Conservation (phyloP, 2,888 invertebrate genomes). For the Pyrgus malvae region DNA sequence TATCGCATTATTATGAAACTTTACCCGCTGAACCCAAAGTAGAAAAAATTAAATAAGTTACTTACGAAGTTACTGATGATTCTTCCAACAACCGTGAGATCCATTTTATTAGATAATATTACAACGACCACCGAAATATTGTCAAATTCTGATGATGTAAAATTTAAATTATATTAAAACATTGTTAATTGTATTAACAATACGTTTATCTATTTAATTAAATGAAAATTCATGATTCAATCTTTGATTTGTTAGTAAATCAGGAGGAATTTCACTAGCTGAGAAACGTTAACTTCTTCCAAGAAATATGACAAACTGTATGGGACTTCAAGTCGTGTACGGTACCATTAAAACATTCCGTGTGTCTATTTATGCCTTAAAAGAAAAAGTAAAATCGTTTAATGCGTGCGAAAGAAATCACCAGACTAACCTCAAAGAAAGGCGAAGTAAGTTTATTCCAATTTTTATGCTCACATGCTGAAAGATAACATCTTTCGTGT, state of each 20-base stretch:
- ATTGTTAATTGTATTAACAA: too few species aligned
- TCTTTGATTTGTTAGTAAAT: too few species aligned
- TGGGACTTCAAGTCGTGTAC: background rate
- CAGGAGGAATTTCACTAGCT: too few species aligned
- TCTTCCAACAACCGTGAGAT: slow-evolving; percentile 64
- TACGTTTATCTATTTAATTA: too few species aligned
- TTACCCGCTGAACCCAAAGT: background rate
- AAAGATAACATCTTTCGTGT: slow-evolving; percentile 54
- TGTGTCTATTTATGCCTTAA: slow-evolving; percentile 24
- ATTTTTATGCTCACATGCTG: slow-evolving; percentile 64
- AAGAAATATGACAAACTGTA: slow-evolving; percentile 8
- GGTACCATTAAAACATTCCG: slow-evolving; percentile 25
- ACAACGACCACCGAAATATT: background rate
- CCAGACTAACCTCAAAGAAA: slow-evolving; percentile 56
- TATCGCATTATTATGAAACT: too few species aligned
- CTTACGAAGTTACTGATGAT: slow-evolving; percentile 72
- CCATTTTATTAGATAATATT: slow-evolving; percentile 47
- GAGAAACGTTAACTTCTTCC: slow-evolving; percentile 14
- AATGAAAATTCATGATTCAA: too few species aligned
- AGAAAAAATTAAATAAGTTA: slow-evolving; percentile 35
- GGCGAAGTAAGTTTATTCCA: slow-evolving; percentile 45
- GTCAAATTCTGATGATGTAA: background rate
- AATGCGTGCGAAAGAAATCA: slow-evolving; percentile 63
- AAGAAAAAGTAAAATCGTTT: slow-evolving; percentile 40
- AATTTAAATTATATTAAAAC: background rate